Conservation (phyloP, 2,797 vertebrate genomes). For the Chelon labrosus region DNA sequence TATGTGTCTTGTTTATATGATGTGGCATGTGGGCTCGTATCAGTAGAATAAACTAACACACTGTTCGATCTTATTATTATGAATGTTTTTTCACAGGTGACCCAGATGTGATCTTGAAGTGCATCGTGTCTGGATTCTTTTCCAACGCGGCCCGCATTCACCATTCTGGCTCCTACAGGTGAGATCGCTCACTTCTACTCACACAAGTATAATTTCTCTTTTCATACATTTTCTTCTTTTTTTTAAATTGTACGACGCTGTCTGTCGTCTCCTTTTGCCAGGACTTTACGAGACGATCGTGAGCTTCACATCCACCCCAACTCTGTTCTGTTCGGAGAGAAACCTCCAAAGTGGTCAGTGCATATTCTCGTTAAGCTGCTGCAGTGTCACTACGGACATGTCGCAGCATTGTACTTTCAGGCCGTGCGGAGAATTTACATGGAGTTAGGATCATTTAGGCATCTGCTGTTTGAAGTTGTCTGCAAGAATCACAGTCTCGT, state of each 20-base stretch:
- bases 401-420: not conserved
- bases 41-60: not conserved
- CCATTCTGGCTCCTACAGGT: conserved; percentile 97
- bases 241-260: not conserved
- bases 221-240: too few relatives aligned
- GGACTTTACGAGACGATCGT: conserved; percentile 96
- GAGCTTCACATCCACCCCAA: conserved; percentile 97
- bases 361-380: not conserved
- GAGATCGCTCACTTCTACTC: not conserved
- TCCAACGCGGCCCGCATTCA: conserved; percentile 97
- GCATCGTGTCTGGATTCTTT: conserved; percentile 97
- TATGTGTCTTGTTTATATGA: not conserved
- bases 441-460: not conserved
- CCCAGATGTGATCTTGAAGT: conserved; percentile 95
- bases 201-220: not conserved
- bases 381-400: not conserved
- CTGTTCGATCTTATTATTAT: not conserved
- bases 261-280: conserved; percentile 53
- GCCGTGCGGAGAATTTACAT: not conserved
- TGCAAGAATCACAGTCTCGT: not conserved
- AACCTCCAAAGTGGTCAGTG: conserved; percentile 95
- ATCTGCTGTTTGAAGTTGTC: not conserved
- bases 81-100: conserved; percentile 85
- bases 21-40: not conserved
- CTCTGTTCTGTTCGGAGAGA: conserved; percentile 96